Evolutionary conservation across 2,888 invertebrate genomes (phyloP).

Genomic region (Candidula unifasciata): DNA sequence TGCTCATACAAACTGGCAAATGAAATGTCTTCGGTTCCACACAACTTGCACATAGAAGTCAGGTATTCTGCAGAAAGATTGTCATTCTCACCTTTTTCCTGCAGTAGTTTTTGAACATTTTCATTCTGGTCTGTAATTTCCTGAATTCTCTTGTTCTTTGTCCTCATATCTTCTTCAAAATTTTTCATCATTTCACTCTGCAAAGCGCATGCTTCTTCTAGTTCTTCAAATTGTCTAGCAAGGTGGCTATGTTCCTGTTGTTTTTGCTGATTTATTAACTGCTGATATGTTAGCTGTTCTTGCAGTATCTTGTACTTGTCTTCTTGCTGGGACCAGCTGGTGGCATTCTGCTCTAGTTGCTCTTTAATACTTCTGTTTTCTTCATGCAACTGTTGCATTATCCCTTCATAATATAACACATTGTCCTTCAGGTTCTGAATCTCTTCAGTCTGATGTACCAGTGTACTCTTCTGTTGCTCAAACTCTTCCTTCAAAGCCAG

Average conservation of each 20-base stretch:
- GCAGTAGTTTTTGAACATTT: neutral
- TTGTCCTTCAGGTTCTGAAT: neutral
- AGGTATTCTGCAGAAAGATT: constrained; percentile 12
- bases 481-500: constrained; percentile 32
- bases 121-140: constrained; percentile 4
- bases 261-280: neutral
- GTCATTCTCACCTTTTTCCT: constrained; percentile 9
- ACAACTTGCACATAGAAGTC: constrained; percentile 3
- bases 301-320: constrained; percentile 6
- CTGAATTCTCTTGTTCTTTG: neutral
- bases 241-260: neutral
- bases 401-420: constrained; percentile 3
- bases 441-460: neutral
- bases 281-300: constrained; percentile 13
- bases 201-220: neutral
- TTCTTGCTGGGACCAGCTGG: constrained; percentile 17
- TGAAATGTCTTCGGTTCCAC: constrained; percentile 5
- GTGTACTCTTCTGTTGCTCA: neutral
- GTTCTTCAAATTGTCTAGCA: constrained; percentile 16
- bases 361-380: constrained; percentile 31
- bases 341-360: constrained; percentile 4
- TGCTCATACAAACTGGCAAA: constrained; percentile 9
- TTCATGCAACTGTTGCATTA: constrained; percentile 23
- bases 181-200: constrained; percentile 23
- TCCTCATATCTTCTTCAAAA: constrained; percentile 36